Base-by-base conservation (phyloP, 1,140 invertebrate genomes). In the Epicauta chinensis region DNA sequence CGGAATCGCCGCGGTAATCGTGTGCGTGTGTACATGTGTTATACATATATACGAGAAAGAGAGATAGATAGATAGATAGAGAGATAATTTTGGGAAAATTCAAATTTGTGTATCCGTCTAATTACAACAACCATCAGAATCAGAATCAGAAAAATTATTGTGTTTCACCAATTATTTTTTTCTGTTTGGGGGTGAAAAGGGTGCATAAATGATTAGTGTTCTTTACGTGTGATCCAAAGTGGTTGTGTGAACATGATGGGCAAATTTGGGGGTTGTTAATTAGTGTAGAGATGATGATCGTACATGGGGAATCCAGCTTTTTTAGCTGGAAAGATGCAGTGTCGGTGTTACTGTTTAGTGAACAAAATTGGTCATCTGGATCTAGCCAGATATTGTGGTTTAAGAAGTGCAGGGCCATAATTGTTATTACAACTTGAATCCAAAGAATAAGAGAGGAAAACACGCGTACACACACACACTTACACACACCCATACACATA, bases 271-370 rank as follows among this genome's bases (percentile, higher is more conserved):
- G 45, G 58, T 58, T 55, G 56, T 48, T 50, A 38, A 41, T 39
- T 39, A 48, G 12, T n/a, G 12, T 3, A 3, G 58, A 52, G 42
- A 61, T 61, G 53, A 52, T 48, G 23, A 42, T 55, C 31, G 11
- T n/a, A 47, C 44, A 37, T 34, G 42, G 29, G 38, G 17, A 11
- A n/a, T 14, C 39, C 30, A 43, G 45, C 39, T 38, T 23, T 34
- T 16, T 40, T 38, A 55, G 50, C 40, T 57, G 56, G 48, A 54
- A 63, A 64, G 53, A 66, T 64, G 64, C 53, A 47, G 56, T 43
- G 40, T 47, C 58, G 30, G 44, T 23, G 50, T 32, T 43, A 48
- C 35, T 3, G 3, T n/a, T 12, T 14, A 36, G 45, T 48, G 36
- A 34, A 11, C 3, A n/a, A n/a, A 10, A 17, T 52, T 17, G 17